These are phyloP conservation scores for Grapholita molesta DNA, from an alignment of 1,140 invertebrate genomes.

Conservation along the genomic window DNA sequence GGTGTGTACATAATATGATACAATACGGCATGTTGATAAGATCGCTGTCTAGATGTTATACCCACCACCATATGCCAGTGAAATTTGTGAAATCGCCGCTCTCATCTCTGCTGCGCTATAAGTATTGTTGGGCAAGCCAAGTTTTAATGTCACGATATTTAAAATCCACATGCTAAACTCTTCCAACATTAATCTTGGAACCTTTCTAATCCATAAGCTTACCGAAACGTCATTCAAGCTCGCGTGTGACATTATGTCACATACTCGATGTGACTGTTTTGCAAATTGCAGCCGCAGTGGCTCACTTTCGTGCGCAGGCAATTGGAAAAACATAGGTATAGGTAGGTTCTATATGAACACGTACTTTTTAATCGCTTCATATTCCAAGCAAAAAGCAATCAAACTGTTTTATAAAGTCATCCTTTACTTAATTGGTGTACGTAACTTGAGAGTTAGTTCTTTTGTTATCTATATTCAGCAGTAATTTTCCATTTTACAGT, in stretches of 20 bases:
- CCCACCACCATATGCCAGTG: conserved; percentile 24
- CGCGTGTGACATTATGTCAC: conserved; percentile 34
- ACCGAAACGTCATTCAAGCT: background rate
- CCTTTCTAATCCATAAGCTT: conserved; percentile 16
- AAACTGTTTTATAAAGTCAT: background rate
- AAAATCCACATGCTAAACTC: background rate
- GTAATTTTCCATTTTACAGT: too few species aligned
- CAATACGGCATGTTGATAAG: background rate
- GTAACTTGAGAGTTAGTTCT: too few species aligned
- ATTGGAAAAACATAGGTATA: background rate
- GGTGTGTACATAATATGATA: too few species aligned
- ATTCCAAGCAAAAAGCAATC: background rate
- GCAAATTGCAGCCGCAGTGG: conserved; percentile 36
- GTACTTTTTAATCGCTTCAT: background rate
- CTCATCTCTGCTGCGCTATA: conserved; percentile 13
- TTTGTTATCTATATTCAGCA: too few species aligned
- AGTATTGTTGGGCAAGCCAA: conserved; percentile 1
- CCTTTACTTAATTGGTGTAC: too few species aligned
- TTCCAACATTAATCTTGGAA: background rate
- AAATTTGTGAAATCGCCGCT: conserved; percentile 21
- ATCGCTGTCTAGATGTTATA: conserved; percentile 5
- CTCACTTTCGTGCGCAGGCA: background rate
- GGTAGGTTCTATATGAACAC: too few species aligned
- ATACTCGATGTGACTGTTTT: conserved; percentile 37
- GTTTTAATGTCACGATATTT: conserved; percentile 2